Evolutionary conservation across 2,797 vertebrate species (phyloP), one percentile per base, ranked within the genome.

Genomic region (Prionace glauca): DNA sequence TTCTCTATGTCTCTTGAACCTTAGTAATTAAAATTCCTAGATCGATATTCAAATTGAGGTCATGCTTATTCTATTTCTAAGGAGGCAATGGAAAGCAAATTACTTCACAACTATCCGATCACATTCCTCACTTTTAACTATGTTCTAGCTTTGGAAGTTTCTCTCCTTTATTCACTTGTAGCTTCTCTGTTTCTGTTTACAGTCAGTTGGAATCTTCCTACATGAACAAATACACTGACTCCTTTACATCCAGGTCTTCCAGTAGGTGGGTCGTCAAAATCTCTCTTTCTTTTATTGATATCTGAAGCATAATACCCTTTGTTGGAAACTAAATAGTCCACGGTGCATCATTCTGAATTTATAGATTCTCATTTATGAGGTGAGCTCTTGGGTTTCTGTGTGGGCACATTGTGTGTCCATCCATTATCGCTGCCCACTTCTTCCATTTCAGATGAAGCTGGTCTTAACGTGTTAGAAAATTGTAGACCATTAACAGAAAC

Each of bases 141-240:
- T 56, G 24, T 95, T 95, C 26, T 56, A 26, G 50, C 60, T 24
- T 60, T n/a, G 41, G 50, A 50, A 95, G 74, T 65, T 81, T 65
- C 29, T 32, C 32, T 41, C 11, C 22, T 86, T 81, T 87, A 81
- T 95, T 71, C 60, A 67, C 50, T 20, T 88, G 45, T 65, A 91
- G 91, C 11, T 41, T 87, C 79, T 95, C 60, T 87, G 32, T 29
- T 9, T 29, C n/a, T 67, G 96, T 97, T 96, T 97, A 96, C 97
- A 98, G 97, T 98, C 97, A 97, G 96, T 97, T 97, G 96, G 97
- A 98, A 96, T 96, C 97, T 96, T 96, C 96, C 96, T 96, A 81
- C 96, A 96, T 96, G 96, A 97, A 96, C 96, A 97, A 96, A 50
- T 96, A 94, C 90, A 96, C 96, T 96, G 94, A 96, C 96, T 97